phyloP scores from a whole-genome alignment of 53 echinoderm and acorn worm genomes.

The Temnopleurus reevesii region DNA sequence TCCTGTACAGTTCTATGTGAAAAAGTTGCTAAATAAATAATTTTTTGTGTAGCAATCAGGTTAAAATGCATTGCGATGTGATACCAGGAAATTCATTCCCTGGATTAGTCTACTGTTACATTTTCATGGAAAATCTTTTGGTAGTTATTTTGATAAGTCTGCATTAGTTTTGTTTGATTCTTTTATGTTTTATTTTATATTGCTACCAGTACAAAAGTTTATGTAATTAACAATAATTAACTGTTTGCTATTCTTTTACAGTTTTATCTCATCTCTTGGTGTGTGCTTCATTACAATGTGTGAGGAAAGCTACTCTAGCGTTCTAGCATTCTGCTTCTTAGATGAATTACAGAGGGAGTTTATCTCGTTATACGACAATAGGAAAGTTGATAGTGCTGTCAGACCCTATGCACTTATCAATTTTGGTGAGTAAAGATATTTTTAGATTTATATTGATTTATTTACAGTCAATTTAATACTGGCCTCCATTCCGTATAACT shows the following conservation, averaged over 20 bases:
- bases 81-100: no score
- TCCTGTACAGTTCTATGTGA: no score
- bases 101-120: no score
- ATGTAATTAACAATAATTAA: background rate
- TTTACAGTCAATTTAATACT: no score
- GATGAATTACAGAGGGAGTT: conserved; percentile 96
- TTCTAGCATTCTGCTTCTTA: conserved; percentile 96
- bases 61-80: no score
- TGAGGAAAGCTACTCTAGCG: conserved; percentile 96
- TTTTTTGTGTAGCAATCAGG: no score
- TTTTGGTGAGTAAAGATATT: conserved; percentile 70
- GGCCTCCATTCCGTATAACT: no score
- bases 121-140: no score
- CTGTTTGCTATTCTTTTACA: conserved; percentile 38
- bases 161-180: background rate
- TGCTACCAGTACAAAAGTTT: background rate
- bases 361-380: conserved; percentile 86
- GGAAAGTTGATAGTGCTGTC: conserved; percentile 71
- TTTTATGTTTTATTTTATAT: background rate
- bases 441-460: no score
- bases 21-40: no score
- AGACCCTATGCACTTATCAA: conserved; percentile 97
- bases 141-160: background rate
- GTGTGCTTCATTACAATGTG: conserved; percentile 96
- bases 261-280: conserved; percentile 90